Percentiles rank a stretch among this genome's conserved stretches.
These are phyloP conservation scores for Macropis europaea DNA, from an alignment of 2,888 invertebrate genomes.

Conservation along the genomic window DNA sequence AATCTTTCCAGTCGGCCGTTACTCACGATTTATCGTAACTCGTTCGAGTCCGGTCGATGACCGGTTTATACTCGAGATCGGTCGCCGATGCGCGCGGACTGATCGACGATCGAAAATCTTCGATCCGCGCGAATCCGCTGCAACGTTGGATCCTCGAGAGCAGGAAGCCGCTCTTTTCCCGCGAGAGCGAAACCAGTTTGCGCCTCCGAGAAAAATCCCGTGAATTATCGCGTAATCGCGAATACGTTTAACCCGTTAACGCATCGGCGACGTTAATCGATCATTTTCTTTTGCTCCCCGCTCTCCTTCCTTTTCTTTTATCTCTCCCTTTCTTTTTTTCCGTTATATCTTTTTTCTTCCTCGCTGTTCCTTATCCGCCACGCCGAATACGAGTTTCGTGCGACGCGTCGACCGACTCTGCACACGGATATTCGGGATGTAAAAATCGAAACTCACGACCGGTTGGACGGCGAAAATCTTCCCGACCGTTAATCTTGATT, in stretches of 20 bases:
- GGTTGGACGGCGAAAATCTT: constrained; percentile 60
- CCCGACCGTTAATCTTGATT: constrained; percentile 66
- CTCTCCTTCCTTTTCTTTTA: neutral
- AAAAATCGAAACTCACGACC: constrained; percentile 53
- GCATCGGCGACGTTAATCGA: constrained; percentile 56
- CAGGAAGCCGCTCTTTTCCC: constrained; percentile 50
- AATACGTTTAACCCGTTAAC: constrained; percentile 61
- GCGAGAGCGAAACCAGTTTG: constrained; percentile 55
- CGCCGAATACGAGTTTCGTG: neutral
- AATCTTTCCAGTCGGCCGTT: constrained; percentile 69
- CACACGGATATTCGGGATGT: constrained; percentile 23
- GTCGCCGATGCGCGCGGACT: constrained; percentile 23
- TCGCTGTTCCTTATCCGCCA: neutral
- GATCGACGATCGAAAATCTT: constrained; percentile 67
- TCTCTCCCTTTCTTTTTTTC: neutral
- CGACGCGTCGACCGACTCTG: neutral
- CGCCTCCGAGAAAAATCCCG: constrained; percentile 17
- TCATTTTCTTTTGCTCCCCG: constrained; percentile 38
- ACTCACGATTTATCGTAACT: constrained; percentile 76
- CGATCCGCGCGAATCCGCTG: constrained; percentile 41
- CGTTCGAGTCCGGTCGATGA: constrained; percentile 70
- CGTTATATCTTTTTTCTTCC: neutral
- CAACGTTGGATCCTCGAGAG: constrained; percentile 4
- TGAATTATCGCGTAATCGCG: constrained; percentile 58
- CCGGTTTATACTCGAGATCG: constrained; percentile 62